Evolutionary conservation across 2,797 vertebrate genomes (phyloP).

Genomic region (Mastacembelus armatus): DNA sequence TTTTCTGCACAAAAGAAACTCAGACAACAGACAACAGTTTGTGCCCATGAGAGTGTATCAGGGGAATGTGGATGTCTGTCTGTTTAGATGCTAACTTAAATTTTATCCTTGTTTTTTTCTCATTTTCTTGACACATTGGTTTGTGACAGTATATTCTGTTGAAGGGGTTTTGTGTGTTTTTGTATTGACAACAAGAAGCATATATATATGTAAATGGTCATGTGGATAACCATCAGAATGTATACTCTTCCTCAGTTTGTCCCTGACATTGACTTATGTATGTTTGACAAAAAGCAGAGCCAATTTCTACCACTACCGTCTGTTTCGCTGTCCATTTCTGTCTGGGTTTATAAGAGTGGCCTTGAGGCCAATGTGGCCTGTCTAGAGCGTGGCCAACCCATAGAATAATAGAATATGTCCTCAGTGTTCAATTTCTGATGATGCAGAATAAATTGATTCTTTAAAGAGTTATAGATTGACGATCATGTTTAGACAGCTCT

Average conservation of each 20-base stretch:
- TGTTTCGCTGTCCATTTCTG: too few relatives aligned
- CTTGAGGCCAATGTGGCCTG: neutral
- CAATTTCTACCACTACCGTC: neutral
- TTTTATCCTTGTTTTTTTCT: neutral
- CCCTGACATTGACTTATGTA: neutral
- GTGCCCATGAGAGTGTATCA: neutral
- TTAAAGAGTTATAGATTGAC: constrained; percentile 18
- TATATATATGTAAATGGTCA: too few relatives aligned
- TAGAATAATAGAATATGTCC: too few relatives aligned
- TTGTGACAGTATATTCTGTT: neutral
- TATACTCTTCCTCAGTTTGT: neutral
- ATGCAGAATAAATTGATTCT: constrained; percentile 10
- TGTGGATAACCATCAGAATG: neutral
- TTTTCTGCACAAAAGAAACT: constrained; percentile 4
- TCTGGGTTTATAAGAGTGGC: constrained; percentile 22
- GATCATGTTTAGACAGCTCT: constrained; percentile 26
- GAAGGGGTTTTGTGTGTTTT: neutral
- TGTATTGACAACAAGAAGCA: neutral
- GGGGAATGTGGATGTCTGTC: neutral
- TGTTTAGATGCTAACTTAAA: neutral
- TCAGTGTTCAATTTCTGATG: too few relatives aligned
- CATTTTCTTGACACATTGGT: neutral
- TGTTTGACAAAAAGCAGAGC: constrained; percentile 16
- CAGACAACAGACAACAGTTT: constrained; percentile 20
- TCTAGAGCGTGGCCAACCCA: neutral